Conservation (phyloP, 92 coral and sea anemone species). For the Micromussa lordhowensis region DNA sequence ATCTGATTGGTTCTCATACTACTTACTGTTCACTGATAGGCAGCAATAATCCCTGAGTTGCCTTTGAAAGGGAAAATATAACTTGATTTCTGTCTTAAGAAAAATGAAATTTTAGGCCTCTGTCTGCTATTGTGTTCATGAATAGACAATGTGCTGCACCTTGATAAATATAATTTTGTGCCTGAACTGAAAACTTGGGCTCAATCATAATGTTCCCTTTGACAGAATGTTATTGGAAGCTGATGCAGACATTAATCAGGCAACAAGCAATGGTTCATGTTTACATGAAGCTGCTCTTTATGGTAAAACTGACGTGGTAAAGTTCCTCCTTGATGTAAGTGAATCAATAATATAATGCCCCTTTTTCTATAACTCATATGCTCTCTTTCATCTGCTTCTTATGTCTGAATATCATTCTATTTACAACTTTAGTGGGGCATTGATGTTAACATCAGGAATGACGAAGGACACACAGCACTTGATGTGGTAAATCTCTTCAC, state of each 20-base stretch:
- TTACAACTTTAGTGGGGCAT: background rate
- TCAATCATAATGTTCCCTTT: background rate
- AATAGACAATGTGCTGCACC: background rate
- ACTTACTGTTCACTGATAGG: background rate
- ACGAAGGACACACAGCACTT: constrained; percentile 88
- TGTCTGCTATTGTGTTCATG: too few species aligned
- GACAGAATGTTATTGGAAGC: constrained; percentile 84
- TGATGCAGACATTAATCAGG: constrained; percentile 90
- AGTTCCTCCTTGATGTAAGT: constrained; percentile 87
- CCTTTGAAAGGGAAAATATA: background rate
- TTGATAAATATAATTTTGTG: background rate
- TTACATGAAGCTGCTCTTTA: constrained; percentile 94
- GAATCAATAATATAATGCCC: background rate
- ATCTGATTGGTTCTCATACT: background rate
- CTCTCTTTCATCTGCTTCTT: background rate
- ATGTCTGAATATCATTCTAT: background rate
- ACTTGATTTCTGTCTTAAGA: background rate
- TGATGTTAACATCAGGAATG: constrained; percentile 74
- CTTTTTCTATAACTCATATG: background rate
- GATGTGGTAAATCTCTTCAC: constrained; percentile 90
- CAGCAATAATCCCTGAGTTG: too few species aligned
- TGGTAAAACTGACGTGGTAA: constrained; percentile 96
- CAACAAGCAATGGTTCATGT: constrained; percentile 81
- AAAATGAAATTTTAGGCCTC: too few species aligned
- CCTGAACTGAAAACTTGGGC: background rate